Base-by-base conservation (phyloP, 2,888 invertebrate species). In the Volucella inflata region DNA sequence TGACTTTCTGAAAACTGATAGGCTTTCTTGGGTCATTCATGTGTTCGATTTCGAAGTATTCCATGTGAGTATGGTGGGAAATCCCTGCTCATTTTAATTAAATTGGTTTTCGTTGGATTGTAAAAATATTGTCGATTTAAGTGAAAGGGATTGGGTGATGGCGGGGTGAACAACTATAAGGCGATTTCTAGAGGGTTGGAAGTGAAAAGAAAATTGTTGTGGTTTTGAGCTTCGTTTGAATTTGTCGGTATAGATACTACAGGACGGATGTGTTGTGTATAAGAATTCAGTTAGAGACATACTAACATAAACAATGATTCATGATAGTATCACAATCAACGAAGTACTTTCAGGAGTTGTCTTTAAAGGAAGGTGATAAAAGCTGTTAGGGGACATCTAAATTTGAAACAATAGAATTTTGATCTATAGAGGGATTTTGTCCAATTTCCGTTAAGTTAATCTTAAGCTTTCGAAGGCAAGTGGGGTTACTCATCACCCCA, bases 201-300 rank as follows among this genome's bases (percentile, higher is more conserved):
- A 62, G 55, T 21, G 75, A 80, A 75, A 53, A 68, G 62, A 80
- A 75, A 75, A 75, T 75, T 75, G 80, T 62, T 75, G 68, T 11
- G 68, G 68, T 55, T 55, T 80, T 68, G 36, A 51, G 38, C 74
- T 80, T 67, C 53, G 16, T 8, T 16, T 8, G 21, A 21, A 53
- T 36, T 48, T 50, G 17, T 48, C 16, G n/a, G n/a, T 50, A 1
- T 38, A 30, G 42, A 14, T 42, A n/a, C 42, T 59, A 2, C n/a
- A 2, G 8, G 9, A 30, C n/a, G 17, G n/a, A 38, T 65, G 44
- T 17, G 16, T 75, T 53, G 38, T 79, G 72, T 72, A 75, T 75
- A 68, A 62, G 50, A 75, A 64, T 48, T 75, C 80, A 75, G 53
- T 48, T 38, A 55, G 44, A 75, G 80, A 68, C 80, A 80, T 62